Conservation (phyloP, 2,113 vertebrate genomes). For the Pogonocichla stellata region DNA sequence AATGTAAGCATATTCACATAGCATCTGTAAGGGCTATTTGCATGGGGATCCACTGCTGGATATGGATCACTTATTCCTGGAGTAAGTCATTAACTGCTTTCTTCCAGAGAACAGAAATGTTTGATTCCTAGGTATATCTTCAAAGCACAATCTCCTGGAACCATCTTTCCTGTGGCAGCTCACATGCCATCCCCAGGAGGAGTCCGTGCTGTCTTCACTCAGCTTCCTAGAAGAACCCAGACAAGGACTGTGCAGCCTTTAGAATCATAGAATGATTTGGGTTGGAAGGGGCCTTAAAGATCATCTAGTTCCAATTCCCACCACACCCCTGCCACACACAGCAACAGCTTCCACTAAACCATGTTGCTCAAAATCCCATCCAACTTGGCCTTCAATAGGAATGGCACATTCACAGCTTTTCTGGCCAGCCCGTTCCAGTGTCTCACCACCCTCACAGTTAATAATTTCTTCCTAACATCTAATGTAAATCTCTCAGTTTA, state of each 20-base stretch:
- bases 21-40: background rate
- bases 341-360: background rate
- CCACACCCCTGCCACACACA: background rate
- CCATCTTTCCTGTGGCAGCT: background rate
- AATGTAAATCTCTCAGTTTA: background rate
- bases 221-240: accelerated
- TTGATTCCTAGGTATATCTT: background rate
- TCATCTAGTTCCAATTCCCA: background rate
- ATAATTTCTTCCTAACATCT: background rate
- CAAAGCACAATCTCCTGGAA: background rate
- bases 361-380: background rate
- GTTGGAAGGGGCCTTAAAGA: background rate
- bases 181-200: background rate
- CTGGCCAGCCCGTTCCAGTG: background rate
- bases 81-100: background rate
- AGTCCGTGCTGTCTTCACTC: background rate
- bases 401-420: background rate
- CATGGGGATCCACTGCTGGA: background rate
- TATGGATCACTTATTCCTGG: background rate
- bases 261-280: background rate
- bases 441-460: background rate
- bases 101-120: background rate
- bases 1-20: background rate
- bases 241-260: background rate
- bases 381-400: background rate